Base-by-base conservation (phyloP, 2,888 invertebrate genomes). In the Drosophila prostipennis region DNA sequence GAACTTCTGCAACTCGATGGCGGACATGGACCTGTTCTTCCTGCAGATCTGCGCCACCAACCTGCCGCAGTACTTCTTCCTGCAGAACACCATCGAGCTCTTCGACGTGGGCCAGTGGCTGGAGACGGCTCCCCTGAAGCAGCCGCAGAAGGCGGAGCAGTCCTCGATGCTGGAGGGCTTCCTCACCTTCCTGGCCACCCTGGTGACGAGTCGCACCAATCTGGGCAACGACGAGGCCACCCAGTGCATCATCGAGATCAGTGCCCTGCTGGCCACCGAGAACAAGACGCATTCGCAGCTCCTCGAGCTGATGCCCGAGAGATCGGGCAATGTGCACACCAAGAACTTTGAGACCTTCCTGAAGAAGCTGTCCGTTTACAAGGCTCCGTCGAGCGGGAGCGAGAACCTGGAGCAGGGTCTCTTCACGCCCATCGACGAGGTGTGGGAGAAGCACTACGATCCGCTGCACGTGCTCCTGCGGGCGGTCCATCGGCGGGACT, bases 1-100 rank as follows among this genome's bases (percentile, higher is more conserved):
- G 82, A 98, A 99, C 93, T 99, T 99, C 93, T 99, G 98, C 93
- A 98, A 98, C 93, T 98, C 98, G 11, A 98, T 99, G 97, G 97
- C 98, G 11, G 99, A 99, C 92, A 97, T 98, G 90, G 99, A 99
- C 93, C 93, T 99, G 77, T 99, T 97, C 93, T 95, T 99, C 89
- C 93, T 99, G 79, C 99, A 99, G 94, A 95, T 98, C 55, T 98
- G 98, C 92, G 97, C 97, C 37, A 96, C 97, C 19, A 96, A 96
- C 90, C 93, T 98, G 68, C 96, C 96, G 57, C 95, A 97, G 0
- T 96, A 97, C 86, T 94, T 95, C 85, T 98, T 96, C 90, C 92
- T 99, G 42, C 95, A 96, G 79, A 96, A 96, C 87, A 95, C 98
- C 37, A 95, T 99, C 68, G 97, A 98, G 87, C 96, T 97, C 95